Evolutionary conservation across 2,113 vertebrate genomes (phyloP).

Genomic region (Periophthalmus modestus): DNA sequence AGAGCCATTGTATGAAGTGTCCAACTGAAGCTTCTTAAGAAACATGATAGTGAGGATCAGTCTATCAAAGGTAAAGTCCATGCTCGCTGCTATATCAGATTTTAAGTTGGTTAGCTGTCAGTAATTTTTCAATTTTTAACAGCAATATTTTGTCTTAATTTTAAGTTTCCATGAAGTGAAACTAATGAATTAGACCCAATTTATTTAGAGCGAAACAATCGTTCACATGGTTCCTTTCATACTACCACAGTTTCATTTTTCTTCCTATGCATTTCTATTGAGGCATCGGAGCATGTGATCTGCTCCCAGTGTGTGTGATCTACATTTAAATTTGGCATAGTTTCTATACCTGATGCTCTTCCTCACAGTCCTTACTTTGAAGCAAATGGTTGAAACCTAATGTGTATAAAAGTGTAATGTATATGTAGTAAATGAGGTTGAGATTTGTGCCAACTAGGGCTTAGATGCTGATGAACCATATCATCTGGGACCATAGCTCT

Average conservation of each 20-base stretch:
- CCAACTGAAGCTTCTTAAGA: not conserved
- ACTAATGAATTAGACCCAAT: not conserved
- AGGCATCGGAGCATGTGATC: not conserved
- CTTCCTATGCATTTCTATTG: not conserved
- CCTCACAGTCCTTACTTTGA: not conserved
- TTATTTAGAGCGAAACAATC: not conserved
- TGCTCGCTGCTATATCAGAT: not conserved
- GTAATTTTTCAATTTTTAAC: not conserved
- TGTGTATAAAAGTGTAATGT: not conserved
- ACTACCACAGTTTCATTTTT: too few species aligned
- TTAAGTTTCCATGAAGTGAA: not conserved
- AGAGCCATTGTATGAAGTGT: not conserved
- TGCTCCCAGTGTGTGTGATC: not conserved
- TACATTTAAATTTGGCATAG: not conserved
- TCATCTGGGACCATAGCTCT: constrained; percentile 9
- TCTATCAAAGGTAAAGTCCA: not conserved
- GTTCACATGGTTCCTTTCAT: too few species aligned
- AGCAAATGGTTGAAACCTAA: not conserved
- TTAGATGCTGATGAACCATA: constrained; percentile 19
- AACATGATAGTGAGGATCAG: not conserved
- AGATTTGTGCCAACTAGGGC: constrained; percentile 34
- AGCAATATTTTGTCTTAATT: too few species aligned
- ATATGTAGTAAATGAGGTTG: not conserved
- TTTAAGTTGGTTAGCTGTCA: not conserved
- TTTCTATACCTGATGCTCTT: not conserved